Conservation (phyloP, 2,797 vertebrate genomes). For the Mormyrus hasselquistii region DNA sequence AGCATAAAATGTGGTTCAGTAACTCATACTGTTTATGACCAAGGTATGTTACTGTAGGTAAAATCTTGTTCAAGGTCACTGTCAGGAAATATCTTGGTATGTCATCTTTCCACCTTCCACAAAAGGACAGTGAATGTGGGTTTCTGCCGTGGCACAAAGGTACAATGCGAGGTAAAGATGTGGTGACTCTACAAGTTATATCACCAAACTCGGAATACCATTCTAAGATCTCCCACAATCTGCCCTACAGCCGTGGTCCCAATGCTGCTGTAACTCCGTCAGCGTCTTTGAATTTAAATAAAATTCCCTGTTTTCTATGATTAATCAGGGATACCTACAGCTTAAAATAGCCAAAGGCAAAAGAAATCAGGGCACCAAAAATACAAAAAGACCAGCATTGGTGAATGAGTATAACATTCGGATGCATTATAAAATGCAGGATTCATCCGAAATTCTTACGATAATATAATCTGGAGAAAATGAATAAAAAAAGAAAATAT, state of each 20-base stretch:
- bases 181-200: background rate
- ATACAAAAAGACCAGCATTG: background rate
- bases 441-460: background rate
- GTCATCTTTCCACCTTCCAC: background rate
- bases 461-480: background rate
- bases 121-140: background rate
- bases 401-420: background rate
- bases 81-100: background rate
- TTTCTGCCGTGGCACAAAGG: background rate
- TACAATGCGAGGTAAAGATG: background rate
- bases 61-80: background rate
- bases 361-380: background rate
- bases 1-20: background rate
- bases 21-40: background rate
- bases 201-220: background rate
- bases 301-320: background rate
- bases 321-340: background rate
- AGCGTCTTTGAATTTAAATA: background rate
- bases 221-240: background rate
- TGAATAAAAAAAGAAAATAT: background rate
- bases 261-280: background rate
- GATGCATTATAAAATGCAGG: background rate
- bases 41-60: background rate
- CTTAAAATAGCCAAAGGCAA: background rate
- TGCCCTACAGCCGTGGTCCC: background rate